These are phyloP conservation scores for Trematocara marginatum DNA, from an alignment of 2,113 vertebrate species.

Conservation along the genomic window DNA sequence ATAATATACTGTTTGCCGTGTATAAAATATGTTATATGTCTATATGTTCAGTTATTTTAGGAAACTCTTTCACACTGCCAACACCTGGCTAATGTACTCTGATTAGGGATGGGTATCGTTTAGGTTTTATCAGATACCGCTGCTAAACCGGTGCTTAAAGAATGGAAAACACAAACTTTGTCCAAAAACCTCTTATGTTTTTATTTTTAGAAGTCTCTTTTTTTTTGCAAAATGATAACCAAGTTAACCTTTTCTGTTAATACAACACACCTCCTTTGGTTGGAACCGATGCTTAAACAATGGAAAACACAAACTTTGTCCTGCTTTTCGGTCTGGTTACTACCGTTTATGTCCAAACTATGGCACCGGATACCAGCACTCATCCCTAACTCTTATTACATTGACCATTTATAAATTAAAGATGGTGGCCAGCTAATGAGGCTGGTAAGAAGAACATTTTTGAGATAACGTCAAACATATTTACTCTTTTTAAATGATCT, in stretches of 20 bases:
- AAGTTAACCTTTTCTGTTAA: too few species aligned
- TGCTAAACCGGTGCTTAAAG: not conserved
- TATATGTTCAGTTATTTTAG: not conserved
- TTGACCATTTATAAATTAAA: not conserved
- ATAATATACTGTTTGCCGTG: not conserved
- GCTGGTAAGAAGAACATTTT: not conserved
- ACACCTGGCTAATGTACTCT: not conserved
- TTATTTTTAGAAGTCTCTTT: too few species aligned
- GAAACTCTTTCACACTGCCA: not conserved
- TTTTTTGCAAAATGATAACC: accelerated
- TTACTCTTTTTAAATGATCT: not conserved
- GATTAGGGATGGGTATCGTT: not conserved
- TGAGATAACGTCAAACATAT: not conserved
- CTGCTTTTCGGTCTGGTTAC: not conserved
- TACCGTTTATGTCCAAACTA: accelerated
- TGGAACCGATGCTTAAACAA: too few species aligned
- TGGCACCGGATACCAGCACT: accelerated
- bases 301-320: too few species aligned
- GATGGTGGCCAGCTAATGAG: not conserved
- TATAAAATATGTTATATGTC: not conserved
- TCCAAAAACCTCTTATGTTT: accelerated
- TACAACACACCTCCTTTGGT: too few species aligned
- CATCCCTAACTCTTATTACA: not conserved
- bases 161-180: not conserved
- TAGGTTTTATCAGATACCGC: not conserved